Evolutionary conservation across 2,888 invertebrate species (phyloP), one percentile per base, ranked within the genome.

Genomic region (Andrena praecox): DNA sequence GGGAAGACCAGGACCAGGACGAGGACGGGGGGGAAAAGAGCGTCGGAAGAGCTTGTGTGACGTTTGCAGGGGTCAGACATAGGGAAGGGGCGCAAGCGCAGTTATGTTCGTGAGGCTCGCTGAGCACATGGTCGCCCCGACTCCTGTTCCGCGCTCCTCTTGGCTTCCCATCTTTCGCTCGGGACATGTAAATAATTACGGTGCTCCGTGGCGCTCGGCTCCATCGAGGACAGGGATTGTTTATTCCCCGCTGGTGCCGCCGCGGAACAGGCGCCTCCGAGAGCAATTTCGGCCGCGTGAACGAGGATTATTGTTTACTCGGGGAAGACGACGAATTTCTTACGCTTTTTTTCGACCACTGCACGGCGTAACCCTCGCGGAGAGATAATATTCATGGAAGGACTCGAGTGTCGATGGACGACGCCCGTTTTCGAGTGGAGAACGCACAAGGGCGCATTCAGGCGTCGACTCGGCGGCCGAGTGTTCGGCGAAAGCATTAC

Each of bases 81-180:
- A 88, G 80, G 66, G 74, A 78, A 72, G 85, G 89, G 90, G 92
- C 93, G 93, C 93, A 92, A 77, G 93, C 93, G 93, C 93, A 93
- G 92, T 93, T 90, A 91, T 85, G 91, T 87, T 91, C 88, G 89
- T 90, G 91, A 92, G 90, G 74, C 87, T 89, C 90, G 88, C 86
- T 89, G 89, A 93, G 93, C 93, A 93, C 93, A 93, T 93, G 93
- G 93, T 92, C 87, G 84, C 71, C 81, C 85, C 78, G 85, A 78
- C 84, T 85, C 73, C 85, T 85, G 78, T 90, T 87, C 87, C 86
- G 83, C 89, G 85, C 73, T 86, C 71, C 72, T 78, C 71, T 64
- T 76, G 68, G 68, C 71, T 77, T 66, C 72, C 56, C 35, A 62
- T 71, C 76, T 50, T 33, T 20, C 63, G 29, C 24, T 64, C 54